Evolutionary conservation across 2,113 vertebrate genomes (phyloP).

Genomic region (Gallinago paraguaiae): DNA sequence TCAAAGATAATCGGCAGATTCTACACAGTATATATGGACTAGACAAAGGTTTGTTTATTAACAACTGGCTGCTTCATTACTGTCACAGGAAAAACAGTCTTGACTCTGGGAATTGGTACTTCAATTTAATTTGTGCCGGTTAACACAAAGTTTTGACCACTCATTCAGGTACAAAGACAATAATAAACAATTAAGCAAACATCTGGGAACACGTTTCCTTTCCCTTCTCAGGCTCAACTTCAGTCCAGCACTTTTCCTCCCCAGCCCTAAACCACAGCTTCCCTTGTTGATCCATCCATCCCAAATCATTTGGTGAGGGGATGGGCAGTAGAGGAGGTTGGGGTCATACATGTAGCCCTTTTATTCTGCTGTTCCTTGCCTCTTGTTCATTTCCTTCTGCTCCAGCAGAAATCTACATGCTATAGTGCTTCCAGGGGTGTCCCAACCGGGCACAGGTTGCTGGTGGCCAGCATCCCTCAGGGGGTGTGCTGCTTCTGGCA

Average conservation of each 20-base stretch:
- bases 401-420: background rate
- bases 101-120: background rate
- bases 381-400: background rate
- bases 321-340: background rate
- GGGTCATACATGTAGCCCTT: accelerated
- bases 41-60: background rate
- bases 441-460: accelerated
- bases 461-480: accelerated
- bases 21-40: background rate
- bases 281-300: background rate
- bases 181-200: background rate
- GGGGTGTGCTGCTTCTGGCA: background rate
- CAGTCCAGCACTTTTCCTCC: background rate
- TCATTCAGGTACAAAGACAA: background rate
- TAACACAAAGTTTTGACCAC: background rate
- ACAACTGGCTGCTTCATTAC: background rate
- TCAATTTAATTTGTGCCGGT: background rate
- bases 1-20: background rate
- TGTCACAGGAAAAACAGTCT: background rate
- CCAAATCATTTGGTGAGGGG: background rate
- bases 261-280: background rate
- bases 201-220: background rate
- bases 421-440: too few species aligned
- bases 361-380: background rate
- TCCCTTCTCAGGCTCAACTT: background rate